Base-by-base conservation (phyloP, 1,140 invertebrate species). In the Drosophila subobscura region DNA sequence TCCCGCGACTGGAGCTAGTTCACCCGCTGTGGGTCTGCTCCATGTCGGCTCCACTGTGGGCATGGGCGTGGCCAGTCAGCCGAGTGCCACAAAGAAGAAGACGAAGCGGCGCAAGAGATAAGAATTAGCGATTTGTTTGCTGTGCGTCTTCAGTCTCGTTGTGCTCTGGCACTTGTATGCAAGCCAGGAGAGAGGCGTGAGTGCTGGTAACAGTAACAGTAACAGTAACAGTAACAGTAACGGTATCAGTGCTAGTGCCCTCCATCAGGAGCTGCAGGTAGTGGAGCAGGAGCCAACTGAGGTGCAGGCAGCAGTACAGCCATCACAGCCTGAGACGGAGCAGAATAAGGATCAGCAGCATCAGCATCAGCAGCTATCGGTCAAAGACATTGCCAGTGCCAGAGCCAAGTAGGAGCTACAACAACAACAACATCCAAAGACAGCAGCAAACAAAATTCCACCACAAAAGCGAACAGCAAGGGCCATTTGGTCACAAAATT, bases 101-200 rank as follows among this genome's bases (percentile, higher is more conserved):
- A 89, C 79, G 0, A 91, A 91, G 57, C 74, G 85, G 5, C 91
- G 90, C 54, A 91, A 91, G 53, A 91, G 90, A 91, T 91, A 91
- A 91, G 90, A 91, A 89, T 91, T 91, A 91, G 89, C 80, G 53
- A 88, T 91, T 59, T 91, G 85, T 90, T 90, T 91, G 89, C 77
- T 91, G 89, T 91, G 85, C 79, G 79, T 91, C 61, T 90, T 90
- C 70, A 89, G 90, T 80, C 64, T 91, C 33, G 71, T 90, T 56
- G 74, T 90, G 47, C 77, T 81, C 29, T 91, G 88, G 75, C 89
- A 91, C 75, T 50, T 91, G 20, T 91, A 90, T 50, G 80, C 70
- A 27, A 65, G 61, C 50, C 70, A 72, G 58, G 52, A 60, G 47
- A 61, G 33, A 20, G 3, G 29, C 10, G 8, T 8, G 29, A 33